Percentiles rank a stretch among this genome's conserved stretches.
phyloP scores from a whole-genome alignment of 2,797 vertebrate genomes.

The Ctenopoma multispine region DNA sequence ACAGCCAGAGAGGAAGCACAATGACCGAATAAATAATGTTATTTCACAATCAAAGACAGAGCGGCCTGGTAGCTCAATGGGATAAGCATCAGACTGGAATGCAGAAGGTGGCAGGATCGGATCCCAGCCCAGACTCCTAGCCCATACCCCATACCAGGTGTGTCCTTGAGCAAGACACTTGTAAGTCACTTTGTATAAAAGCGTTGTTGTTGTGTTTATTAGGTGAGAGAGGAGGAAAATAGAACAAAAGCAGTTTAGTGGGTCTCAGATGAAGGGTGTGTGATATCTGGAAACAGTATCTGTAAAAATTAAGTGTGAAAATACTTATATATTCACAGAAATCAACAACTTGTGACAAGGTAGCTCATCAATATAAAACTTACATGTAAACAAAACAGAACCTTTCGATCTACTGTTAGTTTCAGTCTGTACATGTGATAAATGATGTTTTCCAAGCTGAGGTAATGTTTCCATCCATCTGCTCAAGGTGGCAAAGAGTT shows the following conservation, averaged over 20 bases:
- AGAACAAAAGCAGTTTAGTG: slow-evolving; percentile 21
- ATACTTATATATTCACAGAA: not conserved
- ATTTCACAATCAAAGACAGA: slow-evolving; percentile 25
- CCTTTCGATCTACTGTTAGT: not conserved
- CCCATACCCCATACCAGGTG: too few species aligned
- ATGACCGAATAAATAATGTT: not conserved
- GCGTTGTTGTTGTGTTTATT: not conserved
- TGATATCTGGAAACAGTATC: slow-evolving; percentile 43
- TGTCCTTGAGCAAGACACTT: too few species aligned
- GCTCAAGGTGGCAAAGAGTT: not conserved
- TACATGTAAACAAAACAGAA: not conserved
- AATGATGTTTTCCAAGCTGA: not conserved
- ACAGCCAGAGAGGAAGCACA: slow-evolving; percentile 34
- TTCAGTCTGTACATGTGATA: not conserved
- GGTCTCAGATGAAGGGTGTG: slow-evolving; percentile 22
- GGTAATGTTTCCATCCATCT: not conserved
- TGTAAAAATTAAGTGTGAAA: slow-evolving; percentile 20
- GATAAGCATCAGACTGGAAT: too few species aligned
- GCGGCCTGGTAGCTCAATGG: too few species aligned
- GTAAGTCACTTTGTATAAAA: too few species aligned
- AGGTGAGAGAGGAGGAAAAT: not conserved
- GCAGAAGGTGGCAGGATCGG: too few species aligned
- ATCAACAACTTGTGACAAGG: not conserved
- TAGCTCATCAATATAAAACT: not conserved
- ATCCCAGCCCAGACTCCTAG: too few species aligned